Conservation (phyloP, 1,140 invertebrate species). For the Drosophila micromelanica region DNA sequence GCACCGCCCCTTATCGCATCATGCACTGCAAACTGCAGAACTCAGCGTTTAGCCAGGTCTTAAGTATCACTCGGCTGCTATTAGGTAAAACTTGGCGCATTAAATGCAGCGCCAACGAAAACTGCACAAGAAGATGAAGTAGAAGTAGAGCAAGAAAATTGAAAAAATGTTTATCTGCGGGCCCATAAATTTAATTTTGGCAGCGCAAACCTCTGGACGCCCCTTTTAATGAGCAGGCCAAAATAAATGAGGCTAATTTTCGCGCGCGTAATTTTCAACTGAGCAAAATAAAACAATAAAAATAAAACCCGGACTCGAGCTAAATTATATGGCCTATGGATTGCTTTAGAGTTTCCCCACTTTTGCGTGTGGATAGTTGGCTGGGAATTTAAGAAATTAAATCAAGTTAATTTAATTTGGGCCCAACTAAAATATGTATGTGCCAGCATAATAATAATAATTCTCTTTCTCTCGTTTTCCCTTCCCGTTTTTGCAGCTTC, state of each 20-base stretch:
- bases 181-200: constrained; percentile 73
- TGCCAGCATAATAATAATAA: constrained; percentile 50
- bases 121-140: constrained; percentile 18
- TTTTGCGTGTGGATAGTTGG: constrained; percentile 1
- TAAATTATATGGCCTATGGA: constrained; percentile 68
- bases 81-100: constrained; percentile 63
- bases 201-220: constrained; percentile 26
- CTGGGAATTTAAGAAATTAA: constrained; percentile 50
- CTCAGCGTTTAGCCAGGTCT: constrained; percentile 20
- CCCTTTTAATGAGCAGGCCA: constrained; percentile 63
- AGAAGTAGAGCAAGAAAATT: constrained; percentile 39
- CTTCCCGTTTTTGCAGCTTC: constrained; percentile 87
- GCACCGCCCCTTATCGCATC: too few relatives aligned
- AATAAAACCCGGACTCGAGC: constrained; percentile 16
- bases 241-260: constrained; percentile 78
- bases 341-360: constrained; percentile 58
- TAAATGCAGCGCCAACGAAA: constrained; percentile 61
- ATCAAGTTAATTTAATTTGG: constrained; percentile 47
- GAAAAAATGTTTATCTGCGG: constrained; percentile 64
- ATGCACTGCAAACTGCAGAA: background rate
- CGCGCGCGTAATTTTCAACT: constrained; percentile 45
- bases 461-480: constrained; percentile 33
- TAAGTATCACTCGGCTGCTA: constrained; percentile 25
- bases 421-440: constrained; percentile 62
- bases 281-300: constrained; percentile 6